phyloP scores from a whole-genome alignment of 2,797 vertebrate genomes.

The Pitangus sulphuratus region DNA sequence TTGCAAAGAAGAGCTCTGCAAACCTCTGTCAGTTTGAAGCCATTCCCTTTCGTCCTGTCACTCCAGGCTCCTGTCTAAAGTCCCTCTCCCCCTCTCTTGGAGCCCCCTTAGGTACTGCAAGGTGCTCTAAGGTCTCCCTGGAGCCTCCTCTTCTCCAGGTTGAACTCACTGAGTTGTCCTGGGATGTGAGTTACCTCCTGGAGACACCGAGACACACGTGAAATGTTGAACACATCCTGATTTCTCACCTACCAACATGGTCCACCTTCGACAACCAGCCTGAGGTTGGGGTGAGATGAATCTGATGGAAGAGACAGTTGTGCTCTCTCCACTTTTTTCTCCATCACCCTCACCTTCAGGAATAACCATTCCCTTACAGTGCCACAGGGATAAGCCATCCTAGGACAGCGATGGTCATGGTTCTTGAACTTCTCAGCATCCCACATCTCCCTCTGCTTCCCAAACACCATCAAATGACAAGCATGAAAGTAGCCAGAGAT shows the following conservation, averaged over 20 bases:
- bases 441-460: neutral
- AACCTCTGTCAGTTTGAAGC: neutral
- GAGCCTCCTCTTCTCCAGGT: neutral
- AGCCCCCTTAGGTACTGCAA: neutral
- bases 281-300: neutral
- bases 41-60: neutral
- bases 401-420: too few relatives aligned
- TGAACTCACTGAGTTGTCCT: neutral
- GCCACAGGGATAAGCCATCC: neutral
- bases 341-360: accelerated
- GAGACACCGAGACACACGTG: accelerated
- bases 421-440: accelerated
- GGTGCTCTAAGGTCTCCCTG: neutral
- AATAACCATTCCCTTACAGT: neutral
- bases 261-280: neutral
- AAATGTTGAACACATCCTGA: neutral
- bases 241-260: neutral
- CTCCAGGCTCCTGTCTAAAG: neutral
- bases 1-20: neutral
- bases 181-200: neutral
- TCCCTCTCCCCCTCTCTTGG: neutral
- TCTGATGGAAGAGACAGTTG: neutral
- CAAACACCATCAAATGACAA: neutral
- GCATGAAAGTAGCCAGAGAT: neutral
- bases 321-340: neutral